Base-by-base conservation (phyloP, 1,140 invertebrate genomes). In the Rhynchophorus ferrugineus region DNA sequence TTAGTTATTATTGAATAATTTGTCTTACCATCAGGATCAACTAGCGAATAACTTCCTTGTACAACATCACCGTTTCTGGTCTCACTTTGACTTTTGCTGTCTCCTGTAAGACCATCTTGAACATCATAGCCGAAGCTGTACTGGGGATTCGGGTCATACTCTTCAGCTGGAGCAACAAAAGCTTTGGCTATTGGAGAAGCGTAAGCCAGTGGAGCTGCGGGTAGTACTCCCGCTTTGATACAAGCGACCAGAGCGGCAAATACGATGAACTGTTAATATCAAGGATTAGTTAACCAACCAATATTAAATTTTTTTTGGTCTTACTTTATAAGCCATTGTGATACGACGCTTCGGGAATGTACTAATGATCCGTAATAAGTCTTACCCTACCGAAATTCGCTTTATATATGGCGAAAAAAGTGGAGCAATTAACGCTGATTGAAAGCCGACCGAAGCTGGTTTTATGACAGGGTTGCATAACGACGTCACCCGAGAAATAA, bases 31-130 rank as follows among this genome's bases (percentile, higher is more conserved):
- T 54, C 81, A 75, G 81, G 76, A 54, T 84, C 81, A 13, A 79
- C 71, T 14, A 83, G 62, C 0, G 78, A 80, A 67, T 83, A 83
- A 35, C 74, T 75, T 21, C 81, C 81, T 59, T 80, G 76, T 5
- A 83, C 81, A 18, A 81, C 73, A 61, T 83, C 80, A 7, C 81
- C 81, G 37, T 72, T 67, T 2, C 77, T 69, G 11, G 69, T 72
- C 64, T 79, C 77, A 42, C 75, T 69, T 44, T 69, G 67, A 54
- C 49, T 64, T 59, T 73, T 73, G 56, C 59, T 60, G 60, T 73
- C 71, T 36, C 75, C 69, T 59, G 65, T 75, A 57, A 66, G 61
- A 36, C 61, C 54, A 48, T 73, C 71, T 48, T 73, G 62, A 13
- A 77, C 68, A 44, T 71, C 68, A 49, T 76, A 76, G 33, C 66